Base-by-base conservation (phyloP, 1,140 invertebrate species). In the Pseudoatta argentina region DNA sequence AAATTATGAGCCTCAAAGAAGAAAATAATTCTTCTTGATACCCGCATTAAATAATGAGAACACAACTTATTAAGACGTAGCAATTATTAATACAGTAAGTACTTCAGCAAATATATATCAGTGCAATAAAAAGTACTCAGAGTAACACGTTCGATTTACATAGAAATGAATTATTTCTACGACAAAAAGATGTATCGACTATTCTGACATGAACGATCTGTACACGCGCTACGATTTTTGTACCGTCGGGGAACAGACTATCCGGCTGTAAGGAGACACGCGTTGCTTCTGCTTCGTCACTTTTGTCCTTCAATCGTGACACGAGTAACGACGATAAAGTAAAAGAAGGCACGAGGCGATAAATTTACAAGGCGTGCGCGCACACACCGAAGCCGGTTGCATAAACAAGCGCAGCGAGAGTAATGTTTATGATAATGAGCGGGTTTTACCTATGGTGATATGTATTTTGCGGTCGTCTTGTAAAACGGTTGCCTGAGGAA, bases 401-500 rank as follows among this genome's bases (percentile, higher is more conserved):
- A 83, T 75, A 75, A 83, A 75, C 79, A 75, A 83, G 69, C 55
- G 4, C 18, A 14, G 48, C 69, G 55, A 73, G 69, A 55, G 55
- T 75, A 75, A 83, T 83, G 79, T 75, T 83, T 83, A 83, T 73
- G 69, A 34, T 83, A 83, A 83, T 83, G 79, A 83, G 69, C 79
- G 44, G 69, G 55, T 83, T 44, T 44, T 73, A 75, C 69, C 39
- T 61, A 75, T 51, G 27, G 69, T 61, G 69, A 83, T 83, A 83
- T n/a, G 69, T 75, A 83, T 83, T 83, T 83, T 48, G 69, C 53
- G 39, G 39, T 34, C 21, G 67, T 48, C 79, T 61, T 57, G 55
- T 51, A 61, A 83, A 75, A 83, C 71, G 55, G 14, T 24, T 39
- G 67, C 39, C 7, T 27, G 79, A 59, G 61, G 79, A 75, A 63